These are phyloP conservation scores for Scarus forsteni DNA, from an alignment of 2,797 vertebrate species.

Conservation along the genomic window DNA sequence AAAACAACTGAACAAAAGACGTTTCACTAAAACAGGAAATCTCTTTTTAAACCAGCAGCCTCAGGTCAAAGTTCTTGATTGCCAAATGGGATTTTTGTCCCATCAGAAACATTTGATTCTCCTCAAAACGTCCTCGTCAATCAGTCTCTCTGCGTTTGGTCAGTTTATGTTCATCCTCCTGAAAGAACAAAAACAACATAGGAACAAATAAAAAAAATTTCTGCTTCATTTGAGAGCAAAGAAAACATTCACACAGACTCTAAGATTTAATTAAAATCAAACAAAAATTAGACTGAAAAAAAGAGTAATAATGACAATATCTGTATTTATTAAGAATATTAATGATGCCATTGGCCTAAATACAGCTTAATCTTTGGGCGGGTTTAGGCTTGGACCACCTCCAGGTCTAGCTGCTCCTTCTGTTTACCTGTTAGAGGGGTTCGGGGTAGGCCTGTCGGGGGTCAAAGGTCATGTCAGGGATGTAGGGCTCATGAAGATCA, in stretches of 20 bases:
- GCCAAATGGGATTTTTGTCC: slow-evolving; percentile 40
- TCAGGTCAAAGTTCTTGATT: slow-evolving; percentile 61
- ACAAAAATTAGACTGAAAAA: too few species aligned
- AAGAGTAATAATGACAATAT: too few species aligned
- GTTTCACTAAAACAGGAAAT: slow-evolving; percentile 64
- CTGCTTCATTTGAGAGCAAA: background rate
- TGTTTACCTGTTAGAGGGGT: slow-evolving; percentile 79
- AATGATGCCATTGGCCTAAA: too few species aligned
- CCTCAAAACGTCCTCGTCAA: slow-evolving; percentile 33
- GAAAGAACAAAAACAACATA: slow-evolving; percentile 27
- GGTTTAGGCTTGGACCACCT: too few species aligned
- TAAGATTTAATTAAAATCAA: too few species aligned
- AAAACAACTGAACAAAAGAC: slow-evolving; percentile 50
- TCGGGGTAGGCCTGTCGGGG: slow-evolving; percentile 80
- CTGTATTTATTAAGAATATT: too few species aligned
- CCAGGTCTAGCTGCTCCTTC: background rate
- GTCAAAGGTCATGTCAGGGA: slow-evolving; percentile 79
- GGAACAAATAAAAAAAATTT: background rate
- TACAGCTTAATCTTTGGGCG: too few species aligned
- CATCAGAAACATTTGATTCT: slow-evolving; percentile 18
- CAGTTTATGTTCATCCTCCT: slow-evolving; percentile 31
- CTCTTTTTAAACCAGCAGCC: slow-evolving; percentile 41
- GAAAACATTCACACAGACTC: too few species aligned
- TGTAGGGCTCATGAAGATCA: slow-evolving; percentile 79
- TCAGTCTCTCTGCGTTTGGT: slow-evolving; percentile 39